Evolutionary conservation across 2,888 invertebrate genomes (phyloP).

Genomic region (Caenorhabditis sp.): DNA sequence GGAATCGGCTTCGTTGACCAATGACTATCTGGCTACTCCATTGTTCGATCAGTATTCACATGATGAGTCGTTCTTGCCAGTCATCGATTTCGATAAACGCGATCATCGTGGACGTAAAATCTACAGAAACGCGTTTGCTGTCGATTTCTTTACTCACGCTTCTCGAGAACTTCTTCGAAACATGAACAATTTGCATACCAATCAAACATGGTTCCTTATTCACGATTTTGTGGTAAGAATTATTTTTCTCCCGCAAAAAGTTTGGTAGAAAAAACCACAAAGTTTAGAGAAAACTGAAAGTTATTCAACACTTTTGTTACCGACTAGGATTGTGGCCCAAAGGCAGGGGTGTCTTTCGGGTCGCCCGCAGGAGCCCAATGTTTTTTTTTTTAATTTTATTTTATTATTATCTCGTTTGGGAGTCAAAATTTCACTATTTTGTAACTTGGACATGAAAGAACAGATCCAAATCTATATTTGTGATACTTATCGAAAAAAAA

Average conservation of each 20-base stretch:
- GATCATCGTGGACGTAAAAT: constrained; percentile 65
- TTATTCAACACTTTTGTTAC: no score
- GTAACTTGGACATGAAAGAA: no score
- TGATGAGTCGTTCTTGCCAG: constrained; percentile 57
- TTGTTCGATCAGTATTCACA: constrained; percentile 57
- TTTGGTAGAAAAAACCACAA: no score
- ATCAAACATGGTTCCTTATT: constrained; percentile 60
- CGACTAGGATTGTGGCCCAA: no score
- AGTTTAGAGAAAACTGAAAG: no score
- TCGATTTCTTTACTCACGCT: constrained; percentile 64
- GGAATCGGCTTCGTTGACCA: constrained; percentile 30
- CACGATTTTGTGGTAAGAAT: constrained; percentile 63
- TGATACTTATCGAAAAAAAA: neutral
- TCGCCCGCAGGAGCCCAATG: no score
- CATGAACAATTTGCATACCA: constrained; percentile 54
- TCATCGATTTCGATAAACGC: constrained; percentile 45
- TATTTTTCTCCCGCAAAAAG: no score
- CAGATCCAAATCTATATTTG: no score
- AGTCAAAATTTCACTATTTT: no score
- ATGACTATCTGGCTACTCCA: constrained; percentile 52
- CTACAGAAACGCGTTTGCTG: constrained; percentile 63
- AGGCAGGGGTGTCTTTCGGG: no score
- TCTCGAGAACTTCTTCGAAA: constrained; percentile 47
- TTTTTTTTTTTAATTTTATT: no score
- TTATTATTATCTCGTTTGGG: no score